Evolutionary conservation across 92 coral and sea anemone genomes (phyloP).

Genomic region (Ricordea florida): DNA sequence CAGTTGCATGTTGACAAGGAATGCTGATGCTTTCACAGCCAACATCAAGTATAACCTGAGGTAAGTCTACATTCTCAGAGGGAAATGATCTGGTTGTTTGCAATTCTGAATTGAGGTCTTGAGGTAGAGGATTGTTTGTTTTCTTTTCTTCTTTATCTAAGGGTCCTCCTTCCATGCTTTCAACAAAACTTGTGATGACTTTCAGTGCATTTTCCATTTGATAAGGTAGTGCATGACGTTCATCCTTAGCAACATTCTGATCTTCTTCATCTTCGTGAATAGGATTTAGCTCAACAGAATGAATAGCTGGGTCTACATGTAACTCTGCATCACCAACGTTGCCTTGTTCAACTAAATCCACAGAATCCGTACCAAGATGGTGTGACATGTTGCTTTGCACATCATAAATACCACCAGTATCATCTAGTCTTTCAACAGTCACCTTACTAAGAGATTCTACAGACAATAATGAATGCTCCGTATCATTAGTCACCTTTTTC

Average conservation of each 20-base stretch:
- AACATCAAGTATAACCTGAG: neutral
- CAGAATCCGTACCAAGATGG: neutral
- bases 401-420: slow-evolving; percentile 6
- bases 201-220: slow-evolving; percentile 26
- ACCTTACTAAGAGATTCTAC: slow-evolving; percentile 11
- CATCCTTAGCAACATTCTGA: neutral
- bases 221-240: slow-evolving; percentile 2
- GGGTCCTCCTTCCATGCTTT: slow-evolving; percentile 26
- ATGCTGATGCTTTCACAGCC: neutral
- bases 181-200: slow-evolving; percentile 32
- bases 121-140: neutral
- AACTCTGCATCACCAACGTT: too few species aligned
- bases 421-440: slow-evolving; percentile 33
- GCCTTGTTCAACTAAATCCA: neutral
- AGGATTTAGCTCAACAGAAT: too few species aligned
- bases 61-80: neutral
- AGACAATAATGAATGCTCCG: neutral
- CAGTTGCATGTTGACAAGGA: neutral
- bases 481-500: neutral
- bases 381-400: neutral
- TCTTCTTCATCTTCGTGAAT: neutral
- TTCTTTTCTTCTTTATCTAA: neutral
- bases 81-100: neutral
- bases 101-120: neutral
- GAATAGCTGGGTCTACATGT: too few species aligned